Percentiles rank a stretch among this genome's conserved stretches.
Conservation (phyloP, 2,888 invertebrate species). For the Zygogramma bicolorata region DNA sequence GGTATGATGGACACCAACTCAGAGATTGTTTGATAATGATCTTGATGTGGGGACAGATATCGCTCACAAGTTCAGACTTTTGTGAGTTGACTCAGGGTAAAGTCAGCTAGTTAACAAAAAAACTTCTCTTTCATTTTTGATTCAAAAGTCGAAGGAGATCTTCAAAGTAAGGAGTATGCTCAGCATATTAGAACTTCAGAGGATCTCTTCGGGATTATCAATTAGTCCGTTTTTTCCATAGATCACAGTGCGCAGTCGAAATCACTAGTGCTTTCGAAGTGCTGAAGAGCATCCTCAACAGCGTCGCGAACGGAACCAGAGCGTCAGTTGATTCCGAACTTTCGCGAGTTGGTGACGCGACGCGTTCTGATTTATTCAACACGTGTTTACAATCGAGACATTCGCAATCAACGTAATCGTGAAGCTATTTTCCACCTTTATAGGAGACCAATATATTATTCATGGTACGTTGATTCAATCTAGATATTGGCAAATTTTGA, state of each 20-base stretch:
- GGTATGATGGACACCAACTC: no score
- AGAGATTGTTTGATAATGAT: no score
- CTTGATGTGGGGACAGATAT: no score
- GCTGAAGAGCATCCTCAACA: constrained; percentile 25
- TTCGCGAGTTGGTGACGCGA: constrained; percentile 8
- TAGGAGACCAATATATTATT: neutral
- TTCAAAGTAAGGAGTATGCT: no score
- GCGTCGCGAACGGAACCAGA: constrained; percentile 20
- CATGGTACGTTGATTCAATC: neutral
- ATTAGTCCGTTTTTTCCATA: neutral
- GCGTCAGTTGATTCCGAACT: constrained; percentile 5
- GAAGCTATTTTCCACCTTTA: neutral
- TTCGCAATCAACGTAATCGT: neutral
- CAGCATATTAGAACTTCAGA: no score
- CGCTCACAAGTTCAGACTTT: no score
- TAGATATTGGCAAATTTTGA: neutral
- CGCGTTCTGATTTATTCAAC: neutral
- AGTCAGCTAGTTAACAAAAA: no score
- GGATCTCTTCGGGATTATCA: no score
- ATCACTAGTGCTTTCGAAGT: constrained; percentile 5
- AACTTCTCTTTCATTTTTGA: no score
- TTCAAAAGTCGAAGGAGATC: no score
- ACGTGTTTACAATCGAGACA: neutral
- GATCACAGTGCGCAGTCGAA: constrained; percentile 16
- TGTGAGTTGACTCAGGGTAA: no score